phyloP scores from a whole-genome alignment of 2,797 vertebrate genomes.

The Lerista edwardsae region DNA sequence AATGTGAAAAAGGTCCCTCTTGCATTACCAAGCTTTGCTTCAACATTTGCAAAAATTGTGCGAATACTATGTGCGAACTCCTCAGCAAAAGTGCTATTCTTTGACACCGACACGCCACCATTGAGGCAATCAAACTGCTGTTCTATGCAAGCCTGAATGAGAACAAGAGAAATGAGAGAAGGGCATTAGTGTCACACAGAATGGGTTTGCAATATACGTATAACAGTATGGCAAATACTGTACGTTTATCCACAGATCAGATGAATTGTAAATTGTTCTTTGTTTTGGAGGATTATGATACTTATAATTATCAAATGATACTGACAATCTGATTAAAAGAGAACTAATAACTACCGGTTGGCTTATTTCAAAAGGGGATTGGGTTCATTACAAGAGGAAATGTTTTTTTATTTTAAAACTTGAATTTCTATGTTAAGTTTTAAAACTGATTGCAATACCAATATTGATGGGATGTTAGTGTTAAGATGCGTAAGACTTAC shows the following conservation, averaged over 20 bases:
- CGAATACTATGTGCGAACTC: constrained; percentile 94
- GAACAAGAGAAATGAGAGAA: neutral
- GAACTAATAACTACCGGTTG: neutral
- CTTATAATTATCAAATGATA: neutral
- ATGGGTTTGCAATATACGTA: neutral
- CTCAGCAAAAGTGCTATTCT: constrained; percentile 94
- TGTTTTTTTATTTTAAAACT: neutral
- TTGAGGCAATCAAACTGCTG: constrained; percentile 93
- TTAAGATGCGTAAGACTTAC: neutral
- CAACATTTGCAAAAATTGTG: constrained; percentile 89
- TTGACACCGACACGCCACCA: constrained; percentile 89
- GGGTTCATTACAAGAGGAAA: neutral
- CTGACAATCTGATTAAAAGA: neutral
- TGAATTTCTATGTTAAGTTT: neutral
- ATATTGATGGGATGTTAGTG: neutral
- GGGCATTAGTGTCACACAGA: constrained; percentile 3
- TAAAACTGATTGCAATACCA: neutral
- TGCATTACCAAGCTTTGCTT: constrained; percentile 92
- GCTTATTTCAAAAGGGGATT: neutral
- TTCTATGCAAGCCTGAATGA: constrained; percentile 90
- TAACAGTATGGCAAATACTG: neutral
- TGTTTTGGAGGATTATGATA: neutral
- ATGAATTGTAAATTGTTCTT: neutral
- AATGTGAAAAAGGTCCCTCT: constrained; percentile 25
- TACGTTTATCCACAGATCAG: neutral